Base-by-base conservation (phyloP, 2,797 vertebrate genomes). In the Lates japonicus region DNA sequence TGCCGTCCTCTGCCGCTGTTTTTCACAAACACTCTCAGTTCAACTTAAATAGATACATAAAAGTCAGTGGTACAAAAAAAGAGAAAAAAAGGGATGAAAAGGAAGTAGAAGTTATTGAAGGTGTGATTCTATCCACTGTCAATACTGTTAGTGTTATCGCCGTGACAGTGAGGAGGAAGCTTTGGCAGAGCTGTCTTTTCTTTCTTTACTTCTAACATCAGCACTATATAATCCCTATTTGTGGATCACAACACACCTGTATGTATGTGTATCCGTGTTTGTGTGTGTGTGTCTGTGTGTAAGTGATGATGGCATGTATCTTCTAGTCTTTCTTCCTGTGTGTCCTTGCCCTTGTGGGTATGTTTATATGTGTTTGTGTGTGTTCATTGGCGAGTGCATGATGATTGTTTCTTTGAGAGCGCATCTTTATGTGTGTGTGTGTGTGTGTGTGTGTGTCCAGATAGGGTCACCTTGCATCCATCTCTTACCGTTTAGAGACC, bases 381-480 rank as follows among this genome's bases (percentile, higher is more conserved):
- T 69, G 74, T 66, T n/a, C 9, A 49, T 4, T 49, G 48, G 25
- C 25, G 25, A 29, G 25, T 29, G 25, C 25, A 29, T 29, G 25
- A 29, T 29, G 25, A 29, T 29, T 29, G 25, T 29, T 29, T 29
- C 25, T 29, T 29, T 29, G 25, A 29, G 25, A 29, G 2, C 1
- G 25, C 25, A 29, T 29, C 25, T 29, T 29, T 68, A 57, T 52
- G 68, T 49, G 44, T 61, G 42, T 37, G 12, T 64, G 35, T 67
- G 46, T 55, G 37, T 62, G 61, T 1, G 25, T 29, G 25, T 29
- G 33, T 85, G 70, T 76, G 78, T 90, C 84, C 82, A 91, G 85
- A 89, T 86, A 83, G 93, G 93, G 94, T 96, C 95, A 95, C 95
- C 94, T 94, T 94, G 91, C 90, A 94, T 88, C 90, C 87, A 91